Evolutionary conservation across 2,888 invertebrate species (phyloP).

Genomic region (Plusia festucae): DNA sequence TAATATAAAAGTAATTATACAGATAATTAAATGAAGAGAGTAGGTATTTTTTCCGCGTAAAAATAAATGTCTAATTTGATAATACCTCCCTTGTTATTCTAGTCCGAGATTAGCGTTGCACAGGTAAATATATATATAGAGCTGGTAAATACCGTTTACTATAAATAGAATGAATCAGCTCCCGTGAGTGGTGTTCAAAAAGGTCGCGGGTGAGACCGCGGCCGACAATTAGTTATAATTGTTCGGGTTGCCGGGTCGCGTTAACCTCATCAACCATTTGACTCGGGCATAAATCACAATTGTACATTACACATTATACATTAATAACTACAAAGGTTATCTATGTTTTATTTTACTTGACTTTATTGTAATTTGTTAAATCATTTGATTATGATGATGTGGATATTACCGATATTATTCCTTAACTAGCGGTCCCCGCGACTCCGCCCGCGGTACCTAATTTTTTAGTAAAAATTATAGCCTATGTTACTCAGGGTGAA

Average conservation of each 20-base stretch:
- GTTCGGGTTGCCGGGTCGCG: constrained; percentile 57
- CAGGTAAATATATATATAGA: constrained; percentile 42
- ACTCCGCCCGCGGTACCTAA: too few relatives aligned
- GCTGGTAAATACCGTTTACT: constrained; percentile 48
- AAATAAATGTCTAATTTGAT: constrained; percentile 17
- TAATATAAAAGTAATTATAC: not conserved
- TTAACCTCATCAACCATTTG: constrained; percentile 61
- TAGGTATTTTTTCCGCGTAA: not conserved
- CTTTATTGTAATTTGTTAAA: constrained; percentile 15
- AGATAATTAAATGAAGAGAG: not conserved
- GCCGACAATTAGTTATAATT: constrained; percentile 64
- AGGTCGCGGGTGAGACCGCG: constrained; percentile 49
- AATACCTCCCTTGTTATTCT: constrained; percentile 21
- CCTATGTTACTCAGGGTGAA: too few relatives aligned
- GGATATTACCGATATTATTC: constrained; percentile 18
- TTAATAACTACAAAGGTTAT: not conserved
- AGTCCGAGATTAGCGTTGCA: constrained; percentile 34
- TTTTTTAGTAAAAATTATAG: too few relatives aligned
- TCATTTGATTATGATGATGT: constrained; percentile 18
- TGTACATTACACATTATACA: constrained; percentile 22
- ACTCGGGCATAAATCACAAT: constrained; percentile 62
- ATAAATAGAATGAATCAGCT: constrained; percentile 53
- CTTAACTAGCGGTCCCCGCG: too few relatives aligned
- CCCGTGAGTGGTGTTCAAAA: constrained; percentile 50
- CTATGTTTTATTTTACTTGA: constrained; percentile 17